phyloP scores from a whole-genome alignment of 2,888 invertebrate genomes.

The Eulithis testata region DNA sequence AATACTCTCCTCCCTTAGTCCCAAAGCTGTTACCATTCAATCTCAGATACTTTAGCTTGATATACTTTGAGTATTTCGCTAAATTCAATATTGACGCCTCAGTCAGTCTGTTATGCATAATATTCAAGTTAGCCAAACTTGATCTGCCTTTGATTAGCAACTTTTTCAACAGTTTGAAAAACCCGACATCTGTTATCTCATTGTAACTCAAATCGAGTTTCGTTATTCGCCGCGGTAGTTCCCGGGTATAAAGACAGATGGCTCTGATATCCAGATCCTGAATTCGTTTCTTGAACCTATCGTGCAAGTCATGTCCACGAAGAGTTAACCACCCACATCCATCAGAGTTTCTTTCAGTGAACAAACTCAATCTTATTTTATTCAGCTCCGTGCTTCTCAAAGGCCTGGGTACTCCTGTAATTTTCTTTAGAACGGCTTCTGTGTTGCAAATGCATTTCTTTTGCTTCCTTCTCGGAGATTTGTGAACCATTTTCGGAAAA shows the following conservation, averaged over 20 bases:
- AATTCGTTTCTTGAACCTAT: conserved; percentile 73
- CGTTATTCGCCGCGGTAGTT: conserved; percentile 71
- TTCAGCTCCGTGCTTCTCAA: conserved; percentile 58
- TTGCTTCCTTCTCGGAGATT: conserved; percentile 34
- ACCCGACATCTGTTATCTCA: conserved; percentile 79
- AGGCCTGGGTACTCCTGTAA: conserved; percentile 53
- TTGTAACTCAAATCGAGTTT: conserved; percentile 84
- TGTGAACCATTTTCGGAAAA: conserved; percentile 17
- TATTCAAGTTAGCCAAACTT: conserved; percentile 78
- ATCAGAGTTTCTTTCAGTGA: conserved; percentile 82
- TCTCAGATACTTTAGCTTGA: conserved; percentile 80
- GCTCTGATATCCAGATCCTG: conserved; percentile 76
- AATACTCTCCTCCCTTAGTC: conserved; percentile 75
- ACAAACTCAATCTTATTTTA: conserved; percentile 63
- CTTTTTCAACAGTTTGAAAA: conserved; percentile 70
- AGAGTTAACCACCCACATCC: conserved; percentile 79
- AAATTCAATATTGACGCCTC: conserved; percentile 67
- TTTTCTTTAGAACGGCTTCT: conserved; percentile 52
- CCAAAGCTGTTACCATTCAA: conserved; percentile 86
- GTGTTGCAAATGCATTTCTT: conserved; percentile 67
- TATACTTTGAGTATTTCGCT: conserved; percentile 60
- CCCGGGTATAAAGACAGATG: conserved; percentile 75
- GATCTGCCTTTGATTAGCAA: conserved; percentile 74
- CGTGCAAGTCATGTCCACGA: conserved; percentile 78
- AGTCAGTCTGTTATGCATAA: conserved; percentile 84